phyloP scores from a whole-genome alignment of 2,797 vertebrate species.

The Scomberomorus guttatus region DNA sequence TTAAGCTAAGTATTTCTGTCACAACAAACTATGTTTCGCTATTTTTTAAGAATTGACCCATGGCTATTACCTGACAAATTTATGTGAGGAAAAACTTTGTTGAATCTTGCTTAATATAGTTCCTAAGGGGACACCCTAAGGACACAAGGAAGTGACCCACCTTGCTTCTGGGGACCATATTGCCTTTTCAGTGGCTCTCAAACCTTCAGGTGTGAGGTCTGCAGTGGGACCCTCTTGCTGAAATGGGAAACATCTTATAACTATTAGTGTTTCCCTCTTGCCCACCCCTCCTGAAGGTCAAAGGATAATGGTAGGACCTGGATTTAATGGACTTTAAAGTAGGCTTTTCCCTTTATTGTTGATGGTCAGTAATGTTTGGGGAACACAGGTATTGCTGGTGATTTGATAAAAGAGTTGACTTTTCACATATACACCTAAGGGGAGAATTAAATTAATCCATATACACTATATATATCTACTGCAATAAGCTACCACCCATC shows the following conservation, averaged over 20 bases:
- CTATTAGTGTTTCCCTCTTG: not conserved
- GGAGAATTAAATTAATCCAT: not conserved
- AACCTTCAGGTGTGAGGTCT: not conserved
- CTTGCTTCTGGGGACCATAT: too few relatives aligned
- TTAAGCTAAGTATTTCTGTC: too few relatives aligned
- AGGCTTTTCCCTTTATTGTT: not conserved
- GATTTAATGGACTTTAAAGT: not conserved
- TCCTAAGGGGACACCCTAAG: not conserved
- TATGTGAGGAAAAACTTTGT: not conserved
- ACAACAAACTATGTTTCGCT: too few relatives aligned
- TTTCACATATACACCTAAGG: not conserved
- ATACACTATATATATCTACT: not conserved
- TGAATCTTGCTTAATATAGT: not conserved
- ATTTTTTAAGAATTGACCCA: not conserved
- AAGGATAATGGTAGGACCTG: not conserved
- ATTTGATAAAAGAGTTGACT: slow-evolving; percentile 9
- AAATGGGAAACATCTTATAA: not conserved
- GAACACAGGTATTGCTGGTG: not conserved
- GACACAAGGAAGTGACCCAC: not conserved
- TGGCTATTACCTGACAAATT: not conserved
- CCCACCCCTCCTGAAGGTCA: not conserved
- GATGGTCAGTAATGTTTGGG: not conserved
- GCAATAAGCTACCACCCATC: not conserved
- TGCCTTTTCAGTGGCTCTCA: not conserved
- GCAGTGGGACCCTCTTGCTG: not conserved